These are phyloP conservation scores for Lochmaea crataegi DNA, from an alignment of 2,888 invertebrate genomes.

Conservation along the genomic window DNA sequence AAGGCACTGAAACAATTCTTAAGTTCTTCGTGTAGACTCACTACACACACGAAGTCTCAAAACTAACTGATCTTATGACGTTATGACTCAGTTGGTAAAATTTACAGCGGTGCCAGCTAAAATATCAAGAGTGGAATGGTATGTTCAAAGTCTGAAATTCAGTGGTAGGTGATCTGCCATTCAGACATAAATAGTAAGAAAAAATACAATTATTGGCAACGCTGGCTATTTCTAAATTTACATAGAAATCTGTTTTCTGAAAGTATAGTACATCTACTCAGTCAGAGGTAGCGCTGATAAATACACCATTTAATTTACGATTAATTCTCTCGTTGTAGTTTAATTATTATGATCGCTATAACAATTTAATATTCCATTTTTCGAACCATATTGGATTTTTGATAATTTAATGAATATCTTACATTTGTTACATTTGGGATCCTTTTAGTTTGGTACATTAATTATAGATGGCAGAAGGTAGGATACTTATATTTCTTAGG, in stretches of 20 bases:
- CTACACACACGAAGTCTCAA: conserved; percentile 34
- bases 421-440: too few species aligned
- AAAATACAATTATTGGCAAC: conserved; percentile 4
- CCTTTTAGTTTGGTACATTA: too few species aligned
- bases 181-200: background rate
- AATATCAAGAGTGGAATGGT: background rate
- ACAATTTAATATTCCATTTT: too few species aligned
- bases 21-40: conserved; percentile 16
- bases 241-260: background rate
- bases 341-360: too few species aligned
- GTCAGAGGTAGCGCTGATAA: background rate
- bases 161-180: background rate
- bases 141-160: background rate
- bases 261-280: background rate
- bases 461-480: too few species aligned
- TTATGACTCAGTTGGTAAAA: conserved; percentile 30
- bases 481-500: too few species aligned
- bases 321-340: too few species aligned
- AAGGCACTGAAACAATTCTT: conserved; percentile 44
- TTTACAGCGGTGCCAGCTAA: conserved; percentile 24
- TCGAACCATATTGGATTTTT: too few species aligned
- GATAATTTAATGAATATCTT: too few species aligned
- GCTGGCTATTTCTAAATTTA: background rate
- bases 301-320: background rate
- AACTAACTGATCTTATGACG: conserved; percentile 40